A percentile compares a stretch with the other conserved stretches of the same genome.
Evolutionary conservation across 1,140 invertebrate genomes (phyloP).

Genomic region (Ditylenchus dipsaci): DNA sequence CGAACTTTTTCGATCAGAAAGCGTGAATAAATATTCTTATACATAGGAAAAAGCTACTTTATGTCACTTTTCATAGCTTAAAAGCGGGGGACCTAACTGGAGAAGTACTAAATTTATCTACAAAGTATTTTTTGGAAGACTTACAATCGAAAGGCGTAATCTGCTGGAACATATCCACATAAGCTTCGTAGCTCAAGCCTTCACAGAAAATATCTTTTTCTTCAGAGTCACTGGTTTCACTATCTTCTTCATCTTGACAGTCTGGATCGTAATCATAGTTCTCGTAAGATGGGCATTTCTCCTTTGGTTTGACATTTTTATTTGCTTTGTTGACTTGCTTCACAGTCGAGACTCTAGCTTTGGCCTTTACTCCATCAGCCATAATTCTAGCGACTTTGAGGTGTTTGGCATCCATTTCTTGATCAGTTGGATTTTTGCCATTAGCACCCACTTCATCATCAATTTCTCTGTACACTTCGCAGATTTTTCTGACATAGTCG

Average conservation of each 20-base stretch:
- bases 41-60: no score
- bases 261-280: background rate
- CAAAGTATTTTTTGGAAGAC: no score
- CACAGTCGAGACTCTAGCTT: background rate
- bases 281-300: background rate
- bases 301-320: no score
- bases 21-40: no score
- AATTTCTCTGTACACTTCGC: background rate
- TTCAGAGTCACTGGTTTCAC: background rate
- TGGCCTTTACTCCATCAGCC: slow-evolving; percentile 65
- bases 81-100: no score
- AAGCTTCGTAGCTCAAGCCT: background rate
- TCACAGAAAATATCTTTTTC: background rate
- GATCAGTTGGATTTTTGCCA: background rate
- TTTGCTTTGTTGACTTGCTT: background rate
- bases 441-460: background rate
- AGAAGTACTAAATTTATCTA: no score
- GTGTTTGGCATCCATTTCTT: slow-evolving; percentile 2
- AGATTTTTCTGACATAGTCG: background rate
- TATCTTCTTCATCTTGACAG: background rate
- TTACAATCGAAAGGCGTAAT: background rate
- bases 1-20: no score
- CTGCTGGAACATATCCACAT: background rate
- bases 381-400: slow-evolving; percentile 71
- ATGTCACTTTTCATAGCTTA: no score